Conservation (phyloP, 64 coral and sea anemone genomes). For the Pachyseris speciosa region DNA sequence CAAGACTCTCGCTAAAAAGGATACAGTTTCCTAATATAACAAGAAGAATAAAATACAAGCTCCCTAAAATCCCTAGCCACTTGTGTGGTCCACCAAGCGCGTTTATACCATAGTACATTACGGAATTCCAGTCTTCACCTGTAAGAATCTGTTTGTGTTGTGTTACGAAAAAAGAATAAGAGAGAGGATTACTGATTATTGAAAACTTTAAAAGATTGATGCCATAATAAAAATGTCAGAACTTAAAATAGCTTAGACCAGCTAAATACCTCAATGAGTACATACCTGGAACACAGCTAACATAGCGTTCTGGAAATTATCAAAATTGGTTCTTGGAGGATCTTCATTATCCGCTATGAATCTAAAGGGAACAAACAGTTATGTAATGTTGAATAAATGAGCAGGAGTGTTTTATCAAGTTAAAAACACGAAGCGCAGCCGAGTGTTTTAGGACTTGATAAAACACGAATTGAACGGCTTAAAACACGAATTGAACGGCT, state of each 20-base stretch:
- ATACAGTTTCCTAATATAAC: conserved; percentile 99
- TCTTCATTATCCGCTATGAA: conserved; percentile 55
- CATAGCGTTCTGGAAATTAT: conserved; percentile 98
- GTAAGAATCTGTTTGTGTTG: conserved; percentile 81
- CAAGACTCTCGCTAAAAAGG: conserved; percentile 17
- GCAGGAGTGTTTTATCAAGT: too few species aligned
- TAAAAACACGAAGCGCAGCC: neutral
- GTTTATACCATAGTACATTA: conserved; percentile 90
- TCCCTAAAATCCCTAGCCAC: conserved; percentile 39
- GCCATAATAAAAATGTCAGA: neutral
- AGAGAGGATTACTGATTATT: neutral
- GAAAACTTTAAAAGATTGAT: neutral
- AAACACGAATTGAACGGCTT: too few species aligned
- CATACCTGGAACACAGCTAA: conserved; percentile 99
- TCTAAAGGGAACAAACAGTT: conserved; percentile 14
- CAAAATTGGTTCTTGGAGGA: conserved; percentile 92
- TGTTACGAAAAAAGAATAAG: neutral
- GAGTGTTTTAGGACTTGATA: too few species aligned
- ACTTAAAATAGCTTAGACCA: too few species aligned
- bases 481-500: too few species aligned
- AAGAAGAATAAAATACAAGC: conserved; percentile 96
- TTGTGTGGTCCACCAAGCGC: conserved; percentile 81
- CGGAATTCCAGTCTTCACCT: conserved; percentile 98
- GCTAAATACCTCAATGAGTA: too few species aligned
- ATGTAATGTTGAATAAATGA: neutral